Base-by-base conservation (phyloP, 2,797 vertebrate species). In the Arctocebus calabarensis region DNA sequence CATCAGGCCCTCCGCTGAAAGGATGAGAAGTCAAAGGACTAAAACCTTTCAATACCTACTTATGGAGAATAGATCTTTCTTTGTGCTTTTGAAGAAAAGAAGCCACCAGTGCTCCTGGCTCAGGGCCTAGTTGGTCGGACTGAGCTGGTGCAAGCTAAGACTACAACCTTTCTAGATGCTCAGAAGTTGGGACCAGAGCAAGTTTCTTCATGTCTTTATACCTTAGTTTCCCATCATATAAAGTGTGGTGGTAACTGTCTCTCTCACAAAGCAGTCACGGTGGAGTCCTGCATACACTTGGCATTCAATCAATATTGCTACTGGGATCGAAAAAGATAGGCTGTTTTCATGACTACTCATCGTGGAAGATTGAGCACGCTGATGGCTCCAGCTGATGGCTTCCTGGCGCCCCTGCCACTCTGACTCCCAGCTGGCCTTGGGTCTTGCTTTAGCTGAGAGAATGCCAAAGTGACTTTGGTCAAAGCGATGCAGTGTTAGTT, bases 51-150 rank as follows among this genome's bases (percentile, higher is more conserved):
- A 29, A 82, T 27, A 48, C 22, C 62, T 37, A n/a, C 68, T 45
- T 3, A 62, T 74, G 88, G 48, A 52, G 45, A 84, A 16, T 14
- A 43, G 86, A 64, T 92, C 16, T 27, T 61, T 48, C 64, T 62
- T 27, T 70, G 43, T 40, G 25, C 11, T 91, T 94, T 75, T 86
- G 74, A 88, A 86, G 64, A 37, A 85, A 40, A 93, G 61, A 92
- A 77, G 57, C 29, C 37, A 81, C 73, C 1, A 13, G 88, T 73
- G 37, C 34, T 89, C 22, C 62, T 52, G 94, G 52, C n/a, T 77
- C 64, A 8, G 64, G 62, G 23, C n/a, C 34, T 13, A 25, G 16
- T 7, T 64, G 59, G 59, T 55, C 84, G 77, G 66, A 32, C 55
- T 3, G 14, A 91, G 66, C n/a, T 52, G 70, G 13, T 1, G 7